Conservation (phyloP, 2,888 invertebrate species). For the Orthosia incerta region DNA sequence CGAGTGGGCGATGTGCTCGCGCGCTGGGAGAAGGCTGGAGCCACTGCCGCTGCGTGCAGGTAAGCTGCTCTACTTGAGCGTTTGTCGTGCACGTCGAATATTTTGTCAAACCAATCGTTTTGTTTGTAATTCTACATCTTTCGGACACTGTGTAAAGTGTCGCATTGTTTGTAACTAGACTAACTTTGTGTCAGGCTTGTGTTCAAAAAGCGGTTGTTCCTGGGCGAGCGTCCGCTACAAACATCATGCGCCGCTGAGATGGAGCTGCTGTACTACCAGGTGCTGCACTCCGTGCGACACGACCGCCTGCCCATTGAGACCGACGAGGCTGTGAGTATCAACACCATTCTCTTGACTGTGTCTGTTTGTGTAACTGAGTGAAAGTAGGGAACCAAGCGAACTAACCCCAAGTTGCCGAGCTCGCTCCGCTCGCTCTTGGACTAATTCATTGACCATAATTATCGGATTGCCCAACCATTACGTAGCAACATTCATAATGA, state of each 20-base stretch:
- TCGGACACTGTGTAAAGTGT: background rate
- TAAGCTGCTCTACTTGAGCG: too few relatives aligned
- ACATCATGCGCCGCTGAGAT: slow-evolving; percentile 95
- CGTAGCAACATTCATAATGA: too few relatives aligned
- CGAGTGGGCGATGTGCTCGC: slow-evolving; percentile 98
- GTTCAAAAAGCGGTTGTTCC: slow-evolving; percentile 88
- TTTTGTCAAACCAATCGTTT: too few relatives aligned
- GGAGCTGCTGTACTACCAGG: slow-evolving; percentile 98
- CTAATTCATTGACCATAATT: too few relatives aligned
- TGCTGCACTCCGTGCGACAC: slow-evolving; percentile 96
- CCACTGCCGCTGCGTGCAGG: slow-evolving; percentile 92
- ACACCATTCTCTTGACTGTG: background rate
- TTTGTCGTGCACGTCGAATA: too few relatives aligned
- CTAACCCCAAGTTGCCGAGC: too few relatives aligned
- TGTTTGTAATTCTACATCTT: background rate
- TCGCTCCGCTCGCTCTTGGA: too few relatives aligned
- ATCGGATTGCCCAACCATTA: too few relatives aligned
- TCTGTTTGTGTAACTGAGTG: too few relatives aligned
- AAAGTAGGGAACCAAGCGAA: too few relatives aligned
- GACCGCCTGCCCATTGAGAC: slow-evolving; percentile 98
- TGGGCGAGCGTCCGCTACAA: slow-evolving; percentile 86
- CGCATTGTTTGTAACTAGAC: background rate
- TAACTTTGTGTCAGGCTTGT: slow-evolving; percentile 74
- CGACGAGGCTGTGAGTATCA: slow-evolving; percentile 96
- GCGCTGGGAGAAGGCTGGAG: slow-evolving; percentile 97